phyloP scores from a whole-genome alignment of 2,113 vertebrate species.

The Athene noctua region DNA sequence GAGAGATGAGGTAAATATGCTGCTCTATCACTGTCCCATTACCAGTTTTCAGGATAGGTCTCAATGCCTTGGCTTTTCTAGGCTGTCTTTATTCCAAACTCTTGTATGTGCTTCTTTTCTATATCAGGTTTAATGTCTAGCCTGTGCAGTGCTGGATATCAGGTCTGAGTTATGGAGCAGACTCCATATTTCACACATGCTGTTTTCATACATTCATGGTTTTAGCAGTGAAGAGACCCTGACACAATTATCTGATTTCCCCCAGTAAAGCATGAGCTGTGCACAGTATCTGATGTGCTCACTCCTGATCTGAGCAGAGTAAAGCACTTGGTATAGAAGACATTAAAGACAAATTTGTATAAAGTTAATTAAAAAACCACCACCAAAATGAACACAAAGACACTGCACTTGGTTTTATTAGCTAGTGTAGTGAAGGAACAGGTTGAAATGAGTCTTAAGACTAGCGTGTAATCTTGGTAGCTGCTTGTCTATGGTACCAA shows the following conservation, averaged over 20 bases:
- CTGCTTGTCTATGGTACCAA: not conserved
- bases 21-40: not conserved
- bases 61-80: not conserved
- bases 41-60: not conserved
- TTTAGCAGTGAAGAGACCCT: not conserved
- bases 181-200: not conserved
- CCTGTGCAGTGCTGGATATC: not conserved
- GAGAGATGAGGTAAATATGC: not conserved
- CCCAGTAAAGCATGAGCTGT: not conserved
- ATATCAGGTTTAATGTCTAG: not conserved
- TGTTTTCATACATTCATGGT: not conserved
- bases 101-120: not conserved
- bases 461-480: not conserved
- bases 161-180: not conserved
- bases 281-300: not conserved
- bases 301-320: not conserved
- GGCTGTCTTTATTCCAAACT: not conserved
- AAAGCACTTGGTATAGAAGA: not conserved
- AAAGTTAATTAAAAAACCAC: rapidly evolving
- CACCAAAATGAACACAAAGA: not conserved
- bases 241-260: not conserved
- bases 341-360: not conserved
- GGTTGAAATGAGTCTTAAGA: not conserved
- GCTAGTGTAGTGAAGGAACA: not conserved
- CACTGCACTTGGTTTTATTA: not conserved